These are phyloP conservation scores for Ceyx cyanopectus DNA, from an alignment of 2,113 vertebrate genomes.

Conservation along the genomic window DNA sequence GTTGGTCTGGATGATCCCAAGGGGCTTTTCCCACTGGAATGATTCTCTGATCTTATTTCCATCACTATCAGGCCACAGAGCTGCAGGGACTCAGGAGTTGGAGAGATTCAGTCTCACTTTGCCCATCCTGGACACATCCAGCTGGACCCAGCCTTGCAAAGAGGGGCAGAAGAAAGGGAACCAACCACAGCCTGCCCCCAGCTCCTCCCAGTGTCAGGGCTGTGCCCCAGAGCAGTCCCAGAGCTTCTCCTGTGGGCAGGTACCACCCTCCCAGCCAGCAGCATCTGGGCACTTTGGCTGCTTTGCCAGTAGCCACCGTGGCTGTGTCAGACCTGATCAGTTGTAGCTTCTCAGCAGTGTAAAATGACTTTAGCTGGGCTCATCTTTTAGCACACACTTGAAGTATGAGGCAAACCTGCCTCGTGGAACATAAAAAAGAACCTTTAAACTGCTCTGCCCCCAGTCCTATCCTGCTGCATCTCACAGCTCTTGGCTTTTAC, in stretches of 20 bases:
- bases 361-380: background rate
- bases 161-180: background rate
- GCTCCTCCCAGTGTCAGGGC: background rate
- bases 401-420: accelerated
- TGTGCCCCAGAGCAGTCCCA: background rate
- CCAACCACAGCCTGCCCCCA: background rate
- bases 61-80: background rate
- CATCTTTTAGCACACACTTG: background rate
- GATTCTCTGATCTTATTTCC: background rate
- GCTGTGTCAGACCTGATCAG: background rate
- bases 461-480: background rate
- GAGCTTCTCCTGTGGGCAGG: background rate
- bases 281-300: background rate
- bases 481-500: background rate
- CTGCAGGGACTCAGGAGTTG: accelerated
- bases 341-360: background rate
- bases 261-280: background rate
- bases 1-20: too few relatives aligned
- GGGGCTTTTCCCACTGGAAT: too few relatives aligned
- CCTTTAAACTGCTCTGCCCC: background rate
- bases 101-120: background rate
- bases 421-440: background rate
- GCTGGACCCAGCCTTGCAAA: background rate
- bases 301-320: background rate
- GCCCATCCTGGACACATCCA: background rate